Evolutionary conservation across 1,140 invertebrate genomes (phyloP).

Genomic region (Paramacrobiotus metropolitanus): DNA sequence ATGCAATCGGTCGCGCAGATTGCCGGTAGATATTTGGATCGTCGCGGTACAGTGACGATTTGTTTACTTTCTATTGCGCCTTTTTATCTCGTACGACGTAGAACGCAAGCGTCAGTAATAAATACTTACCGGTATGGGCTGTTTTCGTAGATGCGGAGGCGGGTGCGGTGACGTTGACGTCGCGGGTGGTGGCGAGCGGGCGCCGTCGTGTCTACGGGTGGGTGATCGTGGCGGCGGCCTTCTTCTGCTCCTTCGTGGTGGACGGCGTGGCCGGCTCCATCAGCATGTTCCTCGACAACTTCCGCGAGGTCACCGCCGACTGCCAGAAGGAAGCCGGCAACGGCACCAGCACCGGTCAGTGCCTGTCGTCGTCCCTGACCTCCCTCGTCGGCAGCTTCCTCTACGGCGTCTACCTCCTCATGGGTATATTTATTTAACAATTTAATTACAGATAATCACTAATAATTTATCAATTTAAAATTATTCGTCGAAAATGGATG

Average conservation of each 20-base stretch:
- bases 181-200: too few species aligned
- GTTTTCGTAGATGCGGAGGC: too few species aligned
- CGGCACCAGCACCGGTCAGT: too few species aligned
- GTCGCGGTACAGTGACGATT: too few species aligned
- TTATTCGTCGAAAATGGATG: slow-evolving; percentile 7
- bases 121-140: too few species aligned
- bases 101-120: too few species aligned
- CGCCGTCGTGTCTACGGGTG: too few species aligned
- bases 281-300: slow-evolving; percentile 11
- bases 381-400: slow-evolving; percentile 17
- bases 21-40: too few species aligned
- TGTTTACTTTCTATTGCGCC: too few species aligned
- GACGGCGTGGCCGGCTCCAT: slow-evolving; percentile 42
- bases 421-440: slow-evolving; percentile 16
- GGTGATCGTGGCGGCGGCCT: slow-evolving; percentile 37
- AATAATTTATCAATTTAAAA: slow-evolving; percentile 7
- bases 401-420: slow-evolving; percentile 18
- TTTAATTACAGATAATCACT: not conserved
- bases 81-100: too few species aligned
- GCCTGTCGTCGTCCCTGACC: not conserved
- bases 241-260: slow-evolving; percentile 94
- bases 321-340: not conserved
- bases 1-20: too few species aligned
- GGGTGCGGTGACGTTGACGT: too few species aligned
- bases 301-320: not conserved